A percentile compares a stretch with the other conserved stretches of the same genome.
Evolutionary conservation across 92 coral and sea anemone species (phyloP).

Genomic region (Virgularia gustaviana): DNA sequence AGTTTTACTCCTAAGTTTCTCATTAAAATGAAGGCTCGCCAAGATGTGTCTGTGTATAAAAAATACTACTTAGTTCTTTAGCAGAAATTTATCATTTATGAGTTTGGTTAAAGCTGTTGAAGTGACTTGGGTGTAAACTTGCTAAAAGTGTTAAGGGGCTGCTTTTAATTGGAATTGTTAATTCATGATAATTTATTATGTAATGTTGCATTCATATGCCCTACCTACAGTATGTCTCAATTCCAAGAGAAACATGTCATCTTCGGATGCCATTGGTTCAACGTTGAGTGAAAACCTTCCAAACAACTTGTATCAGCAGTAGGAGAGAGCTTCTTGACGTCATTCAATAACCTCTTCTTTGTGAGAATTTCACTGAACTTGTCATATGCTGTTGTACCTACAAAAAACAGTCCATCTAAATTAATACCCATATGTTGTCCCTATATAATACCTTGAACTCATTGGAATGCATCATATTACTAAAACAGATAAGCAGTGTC

Average conservation of each 20-base stretch:
- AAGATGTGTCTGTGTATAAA: neutral
- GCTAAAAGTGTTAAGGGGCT: too few relatives aligned
- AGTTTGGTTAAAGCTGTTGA: too few relatives aligned
- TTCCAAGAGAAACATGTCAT: slow-evolving; percentile 4
- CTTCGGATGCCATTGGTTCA: slow-evolving; percentile 8
- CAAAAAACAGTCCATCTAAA: neutral
- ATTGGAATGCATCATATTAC: too few relatives aligned
- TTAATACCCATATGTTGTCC: too few relatives aligned
- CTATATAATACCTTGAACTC: too few relatives aligned
- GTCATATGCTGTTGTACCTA: neutral
- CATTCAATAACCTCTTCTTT: neutral
- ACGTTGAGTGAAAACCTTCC: slow-evolving; percentile 4
- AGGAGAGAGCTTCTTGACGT: neutral
- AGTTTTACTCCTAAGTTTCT: slow-evolving; percentile 4
- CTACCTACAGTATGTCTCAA: slow-evolving; percentile 18
- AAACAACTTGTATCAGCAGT: neutral
- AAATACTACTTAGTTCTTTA: neutral
- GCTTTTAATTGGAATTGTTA: too few relatives aligned
- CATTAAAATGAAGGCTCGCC: slow-evolving; percentile 1
- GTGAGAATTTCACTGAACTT: neutral
- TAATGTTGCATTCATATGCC: too few relatives aligned
- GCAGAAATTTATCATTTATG: too few relatives aligned
- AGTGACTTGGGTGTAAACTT: too few relatives aligned
- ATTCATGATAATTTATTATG: too few relatives aligned
- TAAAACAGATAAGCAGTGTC: too few relatives aligned